These are phyloP conservation scores for Litocranius walleri DNA, from an alignment of 2,113 vertebrate species.

Conservation along the genomic window DNA sequence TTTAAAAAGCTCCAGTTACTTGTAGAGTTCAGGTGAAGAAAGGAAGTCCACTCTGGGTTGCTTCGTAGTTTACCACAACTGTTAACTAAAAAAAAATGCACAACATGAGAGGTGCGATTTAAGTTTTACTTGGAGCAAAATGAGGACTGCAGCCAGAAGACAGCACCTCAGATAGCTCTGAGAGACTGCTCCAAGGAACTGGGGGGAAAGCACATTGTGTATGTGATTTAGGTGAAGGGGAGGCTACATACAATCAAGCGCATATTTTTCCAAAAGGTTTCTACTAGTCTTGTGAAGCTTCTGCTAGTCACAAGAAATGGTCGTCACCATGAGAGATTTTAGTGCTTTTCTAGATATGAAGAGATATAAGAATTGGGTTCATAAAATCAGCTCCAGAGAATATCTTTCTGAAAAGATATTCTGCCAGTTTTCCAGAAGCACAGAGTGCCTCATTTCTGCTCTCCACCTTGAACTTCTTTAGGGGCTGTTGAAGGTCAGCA, in stretches of 20 bases:
- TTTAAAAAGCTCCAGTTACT: neutral
- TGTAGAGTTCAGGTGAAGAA: neutral
- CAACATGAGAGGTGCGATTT: neutral
- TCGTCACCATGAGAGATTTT: neutral
- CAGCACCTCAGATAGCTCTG: neutral
- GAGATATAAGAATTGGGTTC: neutral
- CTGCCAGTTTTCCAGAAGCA: neutral
- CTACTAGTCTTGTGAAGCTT: neutral
- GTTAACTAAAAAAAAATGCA: neutral
- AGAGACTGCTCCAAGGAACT: neutral
- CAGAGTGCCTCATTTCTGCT: neutral
- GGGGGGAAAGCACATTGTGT: neutral
- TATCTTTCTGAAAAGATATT: neutral
- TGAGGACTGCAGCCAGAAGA: neutral
- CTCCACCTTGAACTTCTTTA: neutral
- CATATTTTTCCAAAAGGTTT: neutral
- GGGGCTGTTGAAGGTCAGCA: neutral
- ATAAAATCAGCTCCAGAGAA: neutral
- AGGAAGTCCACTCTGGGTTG: neutral
- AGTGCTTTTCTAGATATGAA: neutral
- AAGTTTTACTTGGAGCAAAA: neutral
- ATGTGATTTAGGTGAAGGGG: neutral
- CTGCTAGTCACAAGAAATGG: neutral
- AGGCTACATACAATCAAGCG: neutral
- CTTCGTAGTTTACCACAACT: neutral